These are phyloP conservation scores for Syrmaticus mikado DNA, from an alignment of 2,113 vertebrate species.

Conservation along the genomic window DNA sequence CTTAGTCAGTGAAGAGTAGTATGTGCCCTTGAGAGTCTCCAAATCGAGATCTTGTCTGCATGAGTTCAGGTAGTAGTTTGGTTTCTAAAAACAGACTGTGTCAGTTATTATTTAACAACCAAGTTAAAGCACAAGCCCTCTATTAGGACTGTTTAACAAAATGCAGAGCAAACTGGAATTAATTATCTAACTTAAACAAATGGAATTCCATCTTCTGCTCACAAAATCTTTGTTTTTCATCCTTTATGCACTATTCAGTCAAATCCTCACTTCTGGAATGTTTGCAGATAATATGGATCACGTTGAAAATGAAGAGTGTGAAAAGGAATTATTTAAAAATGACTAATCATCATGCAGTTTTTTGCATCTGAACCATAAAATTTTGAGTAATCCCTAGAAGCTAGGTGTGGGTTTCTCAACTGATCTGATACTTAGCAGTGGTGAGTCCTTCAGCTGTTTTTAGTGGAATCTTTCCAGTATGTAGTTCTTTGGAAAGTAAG, in stretches of 20 bases:
- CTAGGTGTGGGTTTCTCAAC: not conserved
- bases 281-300: not conserved
- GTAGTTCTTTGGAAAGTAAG: not conserved
- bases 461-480: not conserved
- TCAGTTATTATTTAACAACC: not conserved
- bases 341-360: not conserved
- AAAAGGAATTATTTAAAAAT: not conserved
- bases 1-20: not conserved
- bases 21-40: not conserved
- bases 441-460: not conserved
- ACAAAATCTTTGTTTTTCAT: not conserved
- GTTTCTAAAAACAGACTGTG: not conserved
- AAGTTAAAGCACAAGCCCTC: not conserved
- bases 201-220: not conserved
- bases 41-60: not conserved
- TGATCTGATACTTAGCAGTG: not conserved
- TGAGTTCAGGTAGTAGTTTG: not conserved
- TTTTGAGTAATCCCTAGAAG: not conserved
- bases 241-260: not conserved
- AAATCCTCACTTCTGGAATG: not conserved
- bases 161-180: not conserved
- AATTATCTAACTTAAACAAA: not conserved
- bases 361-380: not conserved
- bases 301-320: not conserved
- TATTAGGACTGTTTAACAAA: not conserved